Evolutionary conservation across 2,113 vertebrate species (phyloP), one percentile per base, ranked within the genome.

Genomic region (Solenodon paradoxus): DNA sequence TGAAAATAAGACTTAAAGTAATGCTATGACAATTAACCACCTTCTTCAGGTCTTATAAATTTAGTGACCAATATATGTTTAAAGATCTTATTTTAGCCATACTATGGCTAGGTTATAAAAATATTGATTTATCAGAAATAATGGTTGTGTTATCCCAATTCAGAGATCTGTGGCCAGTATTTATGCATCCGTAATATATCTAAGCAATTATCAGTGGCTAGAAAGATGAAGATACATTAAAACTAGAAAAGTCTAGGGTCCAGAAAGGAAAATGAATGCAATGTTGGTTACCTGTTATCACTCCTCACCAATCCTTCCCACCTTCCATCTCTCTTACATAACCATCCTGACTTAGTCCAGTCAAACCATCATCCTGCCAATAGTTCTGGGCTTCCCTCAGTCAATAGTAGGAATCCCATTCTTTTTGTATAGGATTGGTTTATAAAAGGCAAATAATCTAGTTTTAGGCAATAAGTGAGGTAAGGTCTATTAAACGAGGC

Each of bases 1-100:
- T 85, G 45, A 88, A 94, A 94, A 81, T 17, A 69, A 38, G n/a
- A 80, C 38, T 68, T 79, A 42, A 77, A 42, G 77, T 92, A 86
- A 75, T 32, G 68, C 40, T 72, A 92, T 90, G 81, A 72, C 40
- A 91, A 83, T 92, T 92, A 81, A 10, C 38, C 32, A 77, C 47
- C 0, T 12, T 81, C 57, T 47, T 63, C 30, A 85, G 35, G 45
- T 12, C 53, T 85, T 22, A 85, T 42, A 32, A 94, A 71, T 32
- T 32, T 88, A 74, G 9, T 8, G 4, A 74, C 82, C 61, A 55
- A 38, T 51, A 69, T 68, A 85, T 51, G 89, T 95, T 55, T 9
- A 74, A 82, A 79, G 47, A 80, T 20, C 17, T 84, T 87, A 87
- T 61, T 93, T 95, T 45, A 87, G 30, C 4, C 28, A 49, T 28